Base-by-base conservation (phyloP, 2,888 invertebrate genomes). In the Oscheius sp. region DNA sequence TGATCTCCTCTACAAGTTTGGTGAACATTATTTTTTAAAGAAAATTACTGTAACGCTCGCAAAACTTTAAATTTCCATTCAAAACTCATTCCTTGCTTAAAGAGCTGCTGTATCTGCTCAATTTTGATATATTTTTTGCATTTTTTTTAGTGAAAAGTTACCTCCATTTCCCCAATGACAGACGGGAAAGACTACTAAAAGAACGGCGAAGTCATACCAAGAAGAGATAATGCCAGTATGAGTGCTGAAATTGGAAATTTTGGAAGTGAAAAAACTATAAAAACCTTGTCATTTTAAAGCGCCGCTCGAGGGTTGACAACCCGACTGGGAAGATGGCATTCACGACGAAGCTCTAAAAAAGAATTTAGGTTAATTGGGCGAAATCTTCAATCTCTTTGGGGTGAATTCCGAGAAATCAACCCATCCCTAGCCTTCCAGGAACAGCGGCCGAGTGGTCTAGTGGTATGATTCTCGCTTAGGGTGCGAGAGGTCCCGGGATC, bases 181-280 rank as follows among this genome's bases (percentile, higher is more conserved):
- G 1, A 85, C 84, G 8, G 85, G 85, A 63, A 85, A 85, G 25
- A 85, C 84, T 66, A 83, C 82, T 23, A 85, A 70, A 27, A 85
- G 75, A 6, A 85, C 83, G 17, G 85, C 85, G 55, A 85, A 85
- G 68, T 85, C 85, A 65, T 85, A 85, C 85, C 84, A 84, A 65
- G 80, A 79, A 1, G 84, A 82, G 46, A 85, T 85, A 48, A 85
- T 83, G 33, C 85, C 85, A 25, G 88, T 87, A 72, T 88, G 88
- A 0, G 87, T 87, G 72, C 88, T 88, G 75, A 78, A 86, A 70
- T 23, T 31, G 23, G 23, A 17, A 15, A 27, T 25, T 53, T 66
- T 2, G 10, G 17, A n/a, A 45, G 45, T 42, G 33, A 50, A 53
- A 34, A 27, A 64, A 82, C 84, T 42, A 42, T 42, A 53, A 34